A percentile compares a stretch with the other conserved stretches of the same genome.
phyloP scores from a whole-genome alignment of 1,140 invertebrate species.

The Hypsibius dujardini region DNA sequence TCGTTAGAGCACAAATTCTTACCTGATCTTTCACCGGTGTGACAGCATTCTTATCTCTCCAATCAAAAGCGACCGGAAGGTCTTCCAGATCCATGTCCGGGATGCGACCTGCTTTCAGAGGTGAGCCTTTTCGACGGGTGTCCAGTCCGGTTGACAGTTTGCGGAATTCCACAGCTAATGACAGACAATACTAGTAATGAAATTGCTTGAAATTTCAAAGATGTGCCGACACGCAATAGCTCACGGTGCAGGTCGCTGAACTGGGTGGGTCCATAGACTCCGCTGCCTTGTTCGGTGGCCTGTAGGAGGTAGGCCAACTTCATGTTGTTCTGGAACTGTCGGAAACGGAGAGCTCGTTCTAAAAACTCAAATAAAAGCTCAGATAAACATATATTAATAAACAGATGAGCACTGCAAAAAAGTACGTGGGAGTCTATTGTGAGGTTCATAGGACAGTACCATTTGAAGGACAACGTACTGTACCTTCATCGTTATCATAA shows the following conservation, averaged over 20 bases:
- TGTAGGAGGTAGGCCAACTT: conserved; percentile 56
- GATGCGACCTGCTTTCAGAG: conserved; percentile 36
- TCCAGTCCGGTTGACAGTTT: conserved; percentile 46
- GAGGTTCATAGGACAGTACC: too few relatives aligned
- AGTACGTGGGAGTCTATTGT: too few relatives aligned
- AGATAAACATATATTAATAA: too few relatives aligned
- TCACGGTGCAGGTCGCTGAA: conserved; percentile 55
- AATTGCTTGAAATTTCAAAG: conserved; percentile 22
- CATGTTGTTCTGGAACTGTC: conserved; percentile 67
- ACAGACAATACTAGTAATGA: conserved; percentile 22
- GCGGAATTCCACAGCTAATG: conserved; percentile 50
- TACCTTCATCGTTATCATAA: conserved; percentile 43
- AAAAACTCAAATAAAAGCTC: conserved; percentile 10
- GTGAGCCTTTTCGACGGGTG: conserved; percentile 36
- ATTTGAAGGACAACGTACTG: too few relatives aligned
- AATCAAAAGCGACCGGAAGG: conserved; percentile 52
- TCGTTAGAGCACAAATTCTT: background rate
- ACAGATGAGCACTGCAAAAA: too few relatives aligned
- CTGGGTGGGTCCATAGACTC: conserved; percentile 63
- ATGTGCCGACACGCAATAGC: too few relatives aligned
- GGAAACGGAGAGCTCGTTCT: conserved; percentile 48
- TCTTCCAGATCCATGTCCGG: conserved; percentile 46
- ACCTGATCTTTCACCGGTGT: conserved; percentile 2
- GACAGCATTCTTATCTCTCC: conserved; percentile 63
- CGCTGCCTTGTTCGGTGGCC: conserved; percentile 63